Evolutionary conservation across 2,888 invertebrate genomes (phyloP), one percentile per base, ranked within the genome.

Genomic region (Hemicrepidius hirtus): DNA sequence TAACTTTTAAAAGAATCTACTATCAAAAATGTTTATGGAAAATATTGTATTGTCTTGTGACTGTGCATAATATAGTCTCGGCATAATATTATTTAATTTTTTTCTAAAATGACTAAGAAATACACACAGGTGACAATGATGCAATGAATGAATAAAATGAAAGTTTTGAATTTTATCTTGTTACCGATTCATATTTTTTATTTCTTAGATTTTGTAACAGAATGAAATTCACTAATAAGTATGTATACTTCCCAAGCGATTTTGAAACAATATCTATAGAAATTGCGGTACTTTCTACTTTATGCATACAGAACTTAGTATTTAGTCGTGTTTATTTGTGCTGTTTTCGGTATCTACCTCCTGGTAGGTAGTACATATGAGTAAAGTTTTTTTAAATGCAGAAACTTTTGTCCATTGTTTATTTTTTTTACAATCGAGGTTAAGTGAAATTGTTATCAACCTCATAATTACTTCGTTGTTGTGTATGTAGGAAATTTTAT

Each of bases 231-330:
- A 53, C 32, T 13, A 53, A 28, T 13, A 32, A n/a, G 6, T n/a
- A 24, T n/a, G 53, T 16, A 24, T 53, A 63, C 28, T 63, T 63
- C 63, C 46, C 63, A 63, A 46, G 63, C 12, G 32, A 63, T 63
- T 63, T 63, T 63, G 63, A 63, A 63, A 63, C 46, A 46, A 63
- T 46, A 63, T 63, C 49, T 32, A 9, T 32, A 28, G 32, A 44
- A 16, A 32, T 28, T 53, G 5, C n/a, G 13, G 24, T 28, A 53
- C 53, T 53, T 63, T 63, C 63, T 46, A 44, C 32, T 57, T 37
- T 41, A 60, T 41, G 60, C 40, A 46, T 46, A 20, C 46, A 18
- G 46, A 20, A 46, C 18, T 16, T 18, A n/a, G n/a, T n/a, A 46
- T 46, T 46, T 46, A 16, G 46, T 16, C n/a, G 13, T 44, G 13